These are phyloP conservation scores for Pandemis heparana DNA, from an alignment of 2,888 invertebrate genomes.

Conservation along the genomic window DNA sequence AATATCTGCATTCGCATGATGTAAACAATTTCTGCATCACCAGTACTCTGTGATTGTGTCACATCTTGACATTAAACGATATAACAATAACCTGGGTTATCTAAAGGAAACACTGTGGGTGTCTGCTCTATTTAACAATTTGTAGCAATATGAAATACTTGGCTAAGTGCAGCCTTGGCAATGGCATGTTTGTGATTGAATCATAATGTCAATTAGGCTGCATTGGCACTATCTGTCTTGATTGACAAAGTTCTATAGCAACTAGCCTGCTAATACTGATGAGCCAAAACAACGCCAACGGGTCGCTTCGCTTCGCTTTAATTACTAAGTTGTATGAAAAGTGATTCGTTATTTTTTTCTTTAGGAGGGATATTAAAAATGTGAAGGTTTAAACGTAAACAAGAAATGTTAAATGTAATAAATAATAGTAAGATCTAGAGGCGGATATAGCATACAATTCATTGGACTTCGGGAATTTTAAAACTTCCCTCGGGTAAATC, in stretches of 20 bases:
- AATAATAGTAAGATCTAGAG: no score
- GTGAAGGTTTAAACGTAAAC: no score
- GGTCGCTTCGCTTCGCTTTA: no score
- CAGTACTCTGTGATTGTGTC: conserved; percentile 44
- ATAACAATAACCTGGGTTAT: conserved; percentile 40
- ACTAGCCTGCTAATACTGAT: no score
- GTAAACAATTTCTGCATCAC: conserved; percentile 23
- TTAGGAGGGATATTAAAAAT: no score
- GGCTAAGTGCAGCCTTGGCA: conserved; percentile 52
- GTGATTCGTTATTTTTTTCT: no score
- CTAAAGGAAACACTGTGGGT: conserved; percentile 46
- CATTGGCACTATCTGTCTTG: conserved; percentile 17
- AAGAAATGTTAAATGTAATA: no score
- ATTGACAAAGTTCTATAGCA: neutral
- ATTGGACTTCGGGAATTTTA: no score
- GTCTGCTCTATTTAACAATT: conserved; percentile 41
- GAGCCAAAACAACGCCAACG: no score
- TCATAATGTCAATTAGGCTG: conserved; percentile 29
- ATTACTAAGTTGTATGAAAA: no score
- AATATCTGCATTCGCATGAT: conserved; percentile 10
- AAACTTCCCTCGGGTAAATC: no score
- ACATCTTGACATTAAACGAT: conserved; percentile 36
- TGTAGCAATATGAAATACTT: conserved; percentile 41
- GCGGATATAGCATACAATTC: no score
- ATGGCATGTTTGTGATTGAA: conserved; percentile 50